A percentile compares a stretch with the other conserved stretches of the same genome.
These are phyloP conservation scores for Pyrgilauda ruficollis DNA, from an alignment of 2,113 vertebrate genomes.

Conservation along the genomic window DNA sequence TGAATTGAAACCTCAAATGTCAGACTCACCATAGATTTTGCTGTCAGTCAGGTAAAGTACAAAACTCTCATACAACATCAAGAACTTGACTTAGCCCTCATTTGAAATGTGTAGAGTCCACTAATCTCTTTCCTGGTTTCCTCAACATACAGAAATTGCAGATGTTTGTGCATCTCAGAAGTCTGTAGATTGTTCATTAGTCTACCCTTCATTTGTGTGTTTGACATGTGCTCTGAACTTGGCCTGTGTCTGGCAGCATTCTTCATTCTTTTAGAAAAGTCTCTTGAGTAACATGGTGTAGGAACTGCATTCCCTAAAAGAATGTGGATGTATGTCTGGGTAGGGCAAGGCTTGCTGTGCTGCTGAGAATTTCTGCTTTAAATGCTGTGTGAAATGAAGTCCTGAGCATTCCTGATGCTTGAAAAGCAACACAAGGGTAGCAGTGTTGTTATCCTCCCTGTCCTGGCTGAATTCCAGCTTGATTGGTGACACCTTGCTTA, in stretches of 20 bases:
- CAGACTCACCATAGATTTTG: slow-evolving; percentile 40
- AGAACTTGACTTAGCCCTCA: slow-evolving; percentile 42
- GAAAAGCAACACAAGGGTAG: background rate
- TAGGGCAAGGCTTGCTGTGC: background rate
- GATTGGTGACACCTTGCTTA: background rate
- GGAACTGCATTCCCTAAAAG: background rate
- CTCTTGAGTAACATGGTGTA: background rate
- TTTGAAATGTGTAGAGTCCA: slow-evolving; percentile 21
- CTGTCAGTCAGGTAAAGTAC: slow-evolving; percentile 34
- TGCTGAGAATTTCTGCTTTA: background rate
- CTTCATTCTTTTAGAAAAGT: background rate
- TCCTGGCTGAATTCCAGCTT: slow-evolving; percentile 17
- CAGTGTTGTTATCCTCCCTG: background rate
- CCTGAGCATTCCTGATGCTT: background rate
- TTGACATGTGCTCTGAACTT: background rate
- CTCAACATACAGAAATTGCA: background rate
- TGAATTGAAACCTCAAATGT: slow-evolving; percentile 66
- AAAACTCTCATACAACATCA: slow-evolving; percentile 35
- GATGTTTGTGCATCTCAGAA: background rate
- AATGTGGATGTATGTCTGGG: background rate
- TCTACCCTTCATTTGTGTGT: background rate
- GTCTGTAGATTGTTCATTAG: background rate
- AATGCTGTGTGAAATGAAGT: background rate
- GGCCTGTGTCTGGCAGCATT: background rate
- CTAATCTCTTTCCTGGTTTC: slow-evolving; percentile 19